Evolutionary conservation across 2,113 vertebrate genomes (phyloP), one percentile per base, ranked within the genome.

Genomic region (Catharus fuscescens): DNA sequence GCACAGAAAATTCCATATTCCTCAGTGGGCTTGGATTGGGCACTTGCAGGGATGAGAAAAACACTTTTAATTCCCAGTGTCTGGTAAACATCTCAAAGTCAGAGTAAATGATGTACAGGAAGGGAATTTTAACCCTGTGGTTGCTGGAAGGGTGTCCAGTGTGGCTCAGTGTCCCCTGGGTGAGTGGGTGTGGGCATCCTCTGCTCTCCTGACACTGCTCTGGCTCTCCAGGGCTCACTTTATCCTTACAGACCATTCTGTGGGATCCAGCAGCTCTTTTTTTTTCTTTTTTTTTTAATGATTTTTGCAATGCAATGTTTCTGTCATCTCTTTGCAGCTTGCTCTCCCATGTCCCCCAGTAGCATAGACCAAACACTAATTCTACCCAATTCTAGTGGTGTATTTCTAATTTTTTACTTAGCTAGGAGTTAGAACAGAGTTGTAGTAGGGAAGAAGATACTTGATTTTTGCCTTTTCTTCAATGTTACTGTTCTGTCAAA

Each of bases 1-100:
- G 23, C 74, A 80, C 76, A 96, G 85, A 89, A 95, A 95, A 95
- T 96, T 95, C 96, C 84, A 52, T 95, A 90, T 95, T 92, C 81
- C 81, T 93, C 94, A 83, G 88, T 48, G 92, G 87, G 90, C 81
- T 95, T 92, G 94, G 28, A 96, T 67, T 1, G 8, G 87, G 85
- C 92, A 90, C 85, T 93, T 45, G 74, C 59, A 94, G 71, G 71
- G 67, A 59, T 94, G 90, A 96, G 90, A 95, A 91, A 78, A 95
- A 53, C 74, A 54, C 38, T 67, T 92, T 18, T 32, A 73, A 78
- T 83, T 96, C 88, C 79, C 93, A 92, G 44, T 6, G 2, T 56
- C 44, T 86, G 67, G 79, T 92, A 88, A 93, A 83, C 80, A 73
- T 70, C 71, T 92, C 59, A 3, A 60, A 93, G 57, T 89, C 56